Evolutionary conservation across 2,113 vertebrate genomes (phyloP), one percentile per base, ranked within the genome.

Genomic region (Asarcornis scutulata): DNA sequence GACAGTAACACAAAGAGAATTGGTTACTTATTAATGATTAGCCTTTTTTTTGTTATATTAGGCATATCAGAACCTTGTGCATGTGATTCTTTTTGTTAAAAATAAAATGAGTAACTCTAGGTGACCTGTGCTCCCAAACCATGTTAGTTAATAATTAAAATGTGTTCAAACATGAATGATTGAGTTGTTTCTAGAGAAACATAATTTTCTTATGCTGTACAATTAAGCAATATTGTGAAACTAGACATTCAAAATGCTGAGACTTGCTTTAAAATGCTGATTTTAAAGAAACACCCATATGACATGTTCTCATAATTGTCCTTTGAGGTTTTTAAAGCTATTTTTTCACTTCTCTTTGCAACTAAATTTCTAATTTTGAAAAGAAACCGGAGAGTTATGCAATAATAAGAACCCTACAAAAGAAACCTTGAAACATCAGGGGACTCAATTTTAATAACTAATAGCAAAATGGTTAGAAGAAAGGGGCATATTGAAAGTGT

Each of bases 191-290:
- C 40, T 76, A 80, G 46, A 88, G 53, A 95, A 93, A 89, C 32
- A 59, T 13, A n/a, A 79, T 84, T 92, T 89, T 88, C 48, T 89
- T 73, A 15, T 71, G 59, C 9, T 12, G 11, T 86, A 38, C 15
- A 80, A 40, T 72, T 88, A 94, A 95, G 89, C 72, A 93, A 76
- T 67, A 74, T 56, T 86, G 38, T 69, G 81, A 94, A 94, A 13
- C 9, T 50, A 94, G 25, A 9, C 14, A 68, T 59, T 60, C 7
- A 83, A 84, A 95, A 72, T 75, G 77, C 86, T 94, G 91, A 93
- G 40, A 78, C 60, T 86, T 88, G 52, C 68, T 81, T 88, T 55
- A 95, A 95, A 89, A 53, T 55, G 29, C 42, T 72, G 58, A 72
- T 91, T 84, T 87, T 66, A 63, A 77, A 66, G n/a, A 71, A 88